These are phyloP conservation scores for Arizona elegans DNA, from an alignment of 2,113 vertebrate species.

Conservation along the genomic window DNA sequence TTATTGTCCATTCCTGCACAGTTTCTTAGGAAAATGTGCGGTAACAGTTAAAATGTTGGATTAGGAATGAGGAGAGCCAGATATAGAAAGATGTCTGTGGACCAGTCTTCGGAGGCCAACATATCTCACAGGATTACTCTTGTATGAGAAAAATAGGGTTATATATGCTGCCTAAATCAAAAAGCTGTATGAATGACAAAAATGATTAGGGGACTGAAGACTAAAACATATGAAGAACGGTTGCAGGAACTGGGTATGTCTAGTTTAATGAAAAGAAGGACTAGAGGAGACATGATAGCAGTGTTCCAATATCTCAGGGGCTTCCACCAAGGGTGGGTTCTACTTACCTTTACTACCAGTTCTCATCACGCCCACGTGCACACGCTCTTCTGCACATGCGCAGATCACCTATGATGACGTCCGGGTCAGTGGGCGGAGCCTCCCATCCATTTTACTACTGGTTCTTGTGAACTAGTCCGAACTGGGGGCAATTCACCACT, in stretches of 20 bases:
- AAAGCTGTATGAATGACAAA: background rate
- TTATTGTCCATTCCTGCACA: background rate
- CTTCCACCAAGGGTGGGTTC: background rate
- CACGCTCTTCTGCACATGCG: no score
- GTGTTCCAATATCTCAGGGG: background rate
- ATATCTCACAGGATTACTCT: background rate
- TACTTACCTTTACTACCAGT: no score
- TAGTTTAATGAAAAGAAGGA: background rate
- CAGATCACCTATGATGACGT: no score
- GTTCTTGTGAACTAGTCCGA: no score
- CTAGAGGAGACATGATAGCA: background rate
- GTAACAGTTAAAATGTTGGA: background rate
- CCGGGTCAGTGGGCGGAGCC: no score
- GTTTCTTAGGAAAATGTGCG: background rate
- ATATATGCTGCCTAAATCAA: background rate
- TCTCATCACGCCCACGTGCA: accelerated
- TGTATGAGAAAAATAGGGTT: background rate
- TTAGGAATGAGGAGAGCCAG: background rate
- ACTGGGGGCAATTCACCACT: no score
- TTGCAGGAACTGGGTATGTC: background rate
- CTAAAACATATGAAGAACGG: background rate
- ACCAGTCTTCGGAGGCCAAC: background rate
- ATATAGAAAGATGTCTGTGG: background rate
- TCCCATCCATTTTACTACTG: no score
- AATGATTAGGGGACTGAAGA: background rate